phyloP scores from a whole-genome alignment of 2,113 vertebrate genomes.

The Riparia riparia region DNA sequence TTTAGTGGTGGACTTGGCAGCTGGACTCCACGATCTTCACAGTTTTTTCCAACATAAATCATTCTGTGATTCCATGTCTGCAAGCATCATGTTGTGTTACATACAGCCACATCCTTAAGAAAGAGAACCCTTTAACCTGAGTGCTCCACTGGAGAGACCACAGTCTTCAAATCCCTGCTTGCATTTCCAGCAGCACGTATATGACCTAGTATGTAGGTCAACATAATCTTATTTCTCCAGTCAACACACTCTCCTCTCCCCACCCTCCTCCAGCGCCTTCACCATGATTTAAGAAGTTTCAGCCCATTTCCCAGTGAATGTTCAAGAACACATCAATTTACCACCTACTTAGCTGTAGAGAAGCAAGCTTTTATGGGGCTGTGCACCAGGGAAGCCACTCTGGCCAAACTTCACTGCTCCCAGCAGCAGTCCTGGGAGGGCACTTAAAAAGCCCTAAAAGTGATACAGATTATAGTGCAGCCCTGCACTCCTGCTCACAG shows the following conservation, averaged over 20 bases:
- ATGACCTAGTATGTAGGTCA: not conserved
- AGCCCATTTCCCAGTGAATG: not conserved
- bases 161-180: not conserved
- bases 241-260: not conserved
- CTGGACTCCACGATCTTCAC: no score
- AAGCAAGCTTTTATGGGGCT: not conserved
- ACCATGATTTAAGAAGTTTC: not conserved
- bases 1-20: not conserved
- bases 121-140: not conserved
- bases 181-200: not conserved
- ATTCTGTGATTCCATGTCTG: not conserved
- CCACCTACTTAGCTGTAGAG: not conserved
- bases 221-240: not conserved
- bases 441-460: not conserved
- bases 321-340: not conserved
- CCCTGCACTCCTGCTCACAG: not conserved
- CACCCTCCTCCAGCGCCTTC: accelerated
- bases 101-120: not conserved
- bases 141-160: not conserved
- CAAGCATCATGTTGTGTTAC: not conserved
- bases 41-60: not conserved
- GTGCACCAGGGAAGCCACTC: not conserved
- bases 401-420: not conserved
- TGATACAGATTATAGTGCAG: not conserved
- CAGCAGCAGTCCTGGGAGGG: not conserved